These are phyloP conservation scores for Sakesphorus luctuosus DNA, from an alignment of 2,113 vertebrate species.

Conservation along the genomic window DNA sequence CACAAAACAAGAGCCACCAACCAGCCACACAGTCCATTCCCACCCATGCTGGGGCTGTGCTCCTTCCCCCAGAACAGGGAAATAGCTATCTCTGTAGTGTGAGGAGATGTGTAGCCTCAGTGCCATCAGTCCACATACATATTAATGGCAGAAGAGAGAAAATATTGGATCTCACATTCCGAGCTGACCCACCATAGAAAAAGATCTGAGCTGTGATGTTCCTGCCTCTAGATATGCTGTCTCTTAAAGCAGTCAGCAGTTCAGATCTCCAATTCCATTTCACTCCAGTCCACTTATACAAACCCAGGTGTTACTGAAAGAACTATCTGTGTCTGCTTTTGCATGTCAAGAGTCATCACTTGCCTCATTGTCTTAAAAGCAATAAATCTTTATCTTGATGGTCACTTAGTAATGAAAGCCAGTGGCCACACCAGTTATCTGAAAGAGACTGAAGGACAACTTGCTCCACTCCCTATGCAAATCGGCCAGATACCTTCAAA, in stretches of 20 bases:
- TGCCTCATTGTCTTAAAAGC: not conserved
- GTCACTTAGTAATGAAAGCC: slow-evolving; percentile 20
- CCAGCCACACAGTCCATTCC: not conserved
- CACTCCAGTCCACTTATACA: not conserved
- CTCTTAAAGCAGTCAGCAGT: not conserved
- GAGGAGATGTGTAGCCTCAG: not conserved
- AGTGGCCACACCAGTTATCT: not conserved
- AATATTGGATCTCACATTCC: not conserved
- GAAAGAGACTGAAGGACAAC: not conserved
- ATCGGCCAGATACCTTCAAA: not conserved
- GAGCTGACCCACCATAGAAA: not conserved
- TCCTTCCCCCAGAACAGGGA: not conserved
- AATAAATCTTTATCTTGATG: slow-evolving; percentile 33
- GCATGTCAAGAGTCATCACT: not conserved
- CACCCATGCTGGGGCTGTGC: accelerated
- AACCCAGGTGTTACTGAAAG: not conserved
- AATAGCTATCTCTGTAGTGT: not conserved
- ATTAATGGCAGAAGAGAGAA: not conserved
- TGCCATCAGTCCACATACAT: not conserved
- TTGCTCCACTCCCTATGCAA: not conserved
- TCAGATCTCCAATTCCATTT: not conserved
- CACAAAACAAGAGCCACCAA: not conserved
- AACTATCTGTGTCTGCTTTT: not conserved
- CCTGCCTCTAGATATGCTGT: not conserved
- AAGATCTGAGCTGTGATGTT: not conserved